Evolutionary conservation across 30 jellyfish, hydroid and myxozoan genomes (phyloP).

Genomic region (Chrysaora quinquecirrha): DNA sequence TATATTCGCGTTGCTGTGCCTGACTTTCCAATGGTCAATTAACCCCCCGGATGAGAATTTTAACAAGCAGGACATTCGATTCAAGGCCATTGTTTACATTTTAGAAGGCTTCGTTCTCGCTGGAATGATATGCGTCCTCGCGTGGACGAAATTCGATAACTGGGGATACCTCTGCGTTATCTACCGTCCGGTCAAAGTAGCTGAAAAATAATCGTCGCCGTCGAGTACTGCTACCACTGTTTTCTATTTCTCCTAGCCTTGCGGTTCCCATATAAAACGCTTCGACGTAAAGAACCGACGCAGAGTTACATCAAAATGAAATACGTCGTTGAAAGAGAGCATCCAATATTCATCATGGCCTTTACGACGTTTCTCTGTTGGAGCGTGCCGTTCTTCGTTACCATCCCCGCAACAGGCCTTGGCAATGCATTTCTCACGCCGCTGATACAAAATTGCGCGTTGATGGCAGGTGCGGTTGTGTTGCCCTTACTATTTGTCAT

Average conservation of each 20-base stretch:
- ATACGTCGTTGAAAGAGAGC: conserved; percentile 77
- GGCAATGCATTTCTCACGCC: conserved; percentile 37
- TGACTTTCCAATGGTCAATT: conserved; percentile 75
- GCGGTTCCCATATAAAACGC: conserved; percentile 72
- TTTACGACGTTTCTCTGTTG: conserved; percentile 70
- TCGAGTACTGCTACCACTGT: conserved; percentile 74
- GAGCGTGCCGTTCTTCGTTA: conserved; percentile 71
- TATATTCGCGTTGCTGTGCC: conserved; percentile 71
- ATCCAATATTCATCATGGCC: conserved; percentile 82
- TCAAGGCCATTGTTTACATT: conserved; percentile 93
- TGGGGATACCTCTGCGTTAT: conserved; percentile 90
- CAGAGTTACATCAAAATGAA: conserved; percentile 46
- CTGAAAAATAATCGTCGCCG: conserved; percentile 75
- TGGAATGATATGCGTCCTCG: conserved; percentile 84
- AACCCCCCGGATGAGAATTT: conserved; percentile 65
- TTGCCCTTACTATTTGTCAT: conserved; percentile 60
- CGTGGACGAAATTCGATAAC: conserved; percentile 92
- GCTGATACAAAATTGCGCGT: conserved; percentile 67
- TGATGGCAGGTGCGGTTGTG: conserved; percentile 61
- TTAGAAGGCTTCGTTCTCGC: conserved; percentile 90
- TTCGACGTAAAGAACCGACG: conserved; percentile 64
- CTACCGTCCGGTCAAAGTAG: conserved; percentile 61
- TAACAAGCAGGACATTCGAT: conserved; percentile 81
- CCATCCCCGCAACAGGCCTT: conserved; percentile 70
- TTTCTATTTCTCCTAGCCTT: conserved; percentile 55